Evolutionary conservation across 1,140 invertebrate genomes (phyloP).

Genomic region (Camponotus pennsylvanicus): DNA sequence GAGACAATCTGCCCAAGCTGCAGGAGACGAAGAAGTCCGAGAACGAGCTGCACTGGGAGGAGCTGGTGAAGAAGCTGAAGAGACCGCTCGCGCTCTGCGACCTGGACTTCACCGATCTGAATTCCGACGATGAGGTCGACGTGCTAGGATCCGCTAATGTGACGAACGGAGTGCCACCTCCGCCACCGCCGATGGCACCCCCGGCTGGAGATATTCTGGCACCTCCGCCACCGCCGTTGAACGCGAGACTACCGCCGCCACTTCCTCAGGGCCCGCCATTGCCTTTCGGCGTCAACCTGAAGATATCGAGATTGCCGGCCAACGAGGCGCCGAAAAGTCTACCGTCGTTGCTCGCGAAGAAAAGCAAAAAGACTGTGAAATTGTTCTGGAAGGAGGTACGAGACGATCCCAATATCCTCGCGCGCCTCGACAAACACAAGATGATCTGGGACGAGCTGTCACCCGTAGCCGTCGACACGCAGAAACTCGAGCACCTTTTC

Average conservation of each 20-base stretch:
- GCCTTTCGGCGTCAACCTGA: constrained; percentile 83
- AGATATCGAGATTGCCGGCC: constrained; percentile 72
- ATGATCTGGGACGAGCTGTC: constrained; percentile 98
- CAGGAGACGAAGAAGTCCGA: constrained; percentile 95
- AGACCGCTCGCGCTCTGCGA: constrained; percentile 96
- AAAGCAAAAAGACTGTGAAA: constrained; percentile 99
- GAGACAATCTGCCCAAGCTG: constrained; percentile 88
- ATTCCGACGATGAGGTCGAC: constrained; percentile 92
- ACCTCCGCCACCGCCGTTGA: constrained; percentile 82
- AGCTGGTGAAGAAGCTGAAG: constrained; percentile 92
- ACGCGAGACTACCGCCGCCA: constrained; percentile 82
- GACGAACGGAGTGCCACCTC: constrained; percentile 89
- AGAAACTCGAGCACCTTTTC: constrained; percentile 98
- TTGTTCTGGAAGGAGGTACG: constrained; percentile 99
- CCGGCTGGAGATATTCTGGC: constrained; percentile 79
- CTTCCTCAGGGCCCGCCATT: constrained; percentile 82
- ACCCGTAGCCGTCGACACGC: constrained; percentile 94
- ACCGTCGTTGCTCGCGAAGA: constrained; percentile 88
- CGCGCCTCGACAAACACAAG: constrained; percentile 88
- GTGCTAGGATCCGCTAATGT: constrained; percentile 88
- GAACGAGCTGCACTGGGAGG: constrained; percentile 98
- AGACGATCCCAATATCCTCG: constrained; percentile 92
- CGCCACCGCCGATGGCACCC: constrained; percentile 89
- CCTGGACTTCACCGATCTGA: constrained; percentile 98
- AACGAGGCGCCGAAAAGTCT: constrained; percentile 81